These are phyloP conservation scores for Lysandra bellargus DNA, from an alignment of 2,888 invertebrate species.

Conservation along the genomic window DNA sequence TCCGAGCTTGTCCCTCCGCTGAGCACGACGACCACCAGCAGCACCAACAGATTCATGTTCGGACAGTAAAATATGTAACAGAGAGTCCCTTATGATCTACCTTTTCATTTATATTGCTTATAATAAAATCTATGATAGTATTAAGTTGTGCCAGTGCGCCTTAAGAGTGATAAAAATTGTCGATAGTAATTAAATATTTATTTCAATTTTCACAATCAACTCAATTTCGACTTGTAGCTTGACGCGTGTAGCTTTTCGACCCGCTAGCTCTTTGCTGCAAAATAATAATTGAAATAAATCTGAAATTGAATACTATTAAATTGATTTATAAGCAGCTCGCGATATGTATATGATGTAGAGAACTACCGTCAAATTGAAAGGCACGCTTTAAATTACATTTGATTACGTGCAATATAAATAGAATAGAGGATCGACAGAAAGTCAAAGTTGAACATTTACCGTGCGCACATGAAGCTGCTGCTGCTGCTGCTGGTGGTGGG, in stretches of 20 bases:
- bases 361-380: neutral
- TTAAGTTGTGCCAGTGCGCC: no score
- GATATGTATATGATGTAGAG: neutral
- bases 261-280: no score
- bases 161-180: no score
- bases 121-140: neutral
- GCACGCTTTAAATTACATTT: neutral
- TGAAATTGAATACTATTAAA: neutral
- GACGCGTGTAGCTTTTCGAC: no score
- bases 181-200: no score
- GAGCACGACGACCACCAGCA: neutral
- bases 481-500: neutral
- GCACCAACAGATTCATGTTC: neutral
- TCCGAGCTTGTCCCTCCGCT: neutral
- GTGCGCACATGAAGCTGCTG: neutral
- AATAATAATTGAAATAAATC: no score
- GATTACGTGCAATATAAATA: neutral
- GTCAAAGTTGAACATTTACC: neutral
- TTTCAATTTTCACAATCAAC: no score
- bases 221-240: no score
- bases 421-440: neutral
- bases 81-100: neutral
- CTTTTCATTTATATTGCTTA: neutral
- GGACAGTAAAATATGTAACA: neutral
- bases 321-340: neutral